Evolutionary conservation across 2,888 invertebrate genomes (phyloP), one percentile per base, ranked within the genome.

Genomic region (Lutraria lutraria): DNA sequence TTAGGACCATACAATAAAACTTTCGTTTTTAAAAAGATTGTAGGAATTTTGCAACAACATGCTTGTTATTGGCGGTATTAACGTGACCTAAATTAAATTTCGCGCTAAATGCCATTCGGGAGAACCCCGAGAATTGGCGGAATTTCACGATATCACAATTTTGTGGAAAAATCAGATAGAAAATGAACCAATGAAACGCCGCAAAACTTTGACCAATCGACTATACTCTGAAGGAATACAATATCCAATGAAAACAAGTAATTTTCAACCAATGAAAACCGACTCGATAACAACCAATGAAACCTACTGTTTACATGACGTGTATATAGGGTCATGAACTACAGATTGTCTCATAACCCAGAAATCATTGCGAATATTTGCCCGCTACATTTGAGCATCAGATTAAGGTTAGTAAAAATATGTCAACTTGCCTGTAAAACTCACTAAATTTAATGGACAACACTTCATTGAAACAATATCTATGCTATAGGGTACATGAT

Each of bases 171-270:
- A 85, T 80, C 85, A 79, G 85, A 85, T 85, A 85, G 85, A 54
- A 85, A 10, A 29, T 31, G 31, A 82, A 63, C 86, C 81, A 86
- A 86, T 86, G 81, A 85, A 92, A 87, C 76, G 72, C 85, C 88
- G 88, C 88, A 60, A 88, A 92, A 86, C 88, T n/a, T 53, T 4
- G 68, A 85, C 92, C 92, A 92, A 91, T 91, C 63, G 88, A 82
- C 34, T 15, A 0, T 34, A 15, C n/a, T 21, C 8, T 19, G 12
- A 25, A 15, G 10, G 15, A 0, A 16, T 52, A 60, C 31, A 54
- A 81, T 53, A 60, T 81, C 94, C 93, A 94, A 94, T 93, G 80
- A 86, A 80, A 87, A n/a, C 0, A 15, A 16, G 10, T 1, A 3
- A 85, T 80, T 60, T 68, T 68, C 81, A 68, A 81, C 93, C 94